Evolutionary conservation across 2,113 vertebrate species (phyloP).

Genomic region (Nycticryphes semicollaris): DNA sequence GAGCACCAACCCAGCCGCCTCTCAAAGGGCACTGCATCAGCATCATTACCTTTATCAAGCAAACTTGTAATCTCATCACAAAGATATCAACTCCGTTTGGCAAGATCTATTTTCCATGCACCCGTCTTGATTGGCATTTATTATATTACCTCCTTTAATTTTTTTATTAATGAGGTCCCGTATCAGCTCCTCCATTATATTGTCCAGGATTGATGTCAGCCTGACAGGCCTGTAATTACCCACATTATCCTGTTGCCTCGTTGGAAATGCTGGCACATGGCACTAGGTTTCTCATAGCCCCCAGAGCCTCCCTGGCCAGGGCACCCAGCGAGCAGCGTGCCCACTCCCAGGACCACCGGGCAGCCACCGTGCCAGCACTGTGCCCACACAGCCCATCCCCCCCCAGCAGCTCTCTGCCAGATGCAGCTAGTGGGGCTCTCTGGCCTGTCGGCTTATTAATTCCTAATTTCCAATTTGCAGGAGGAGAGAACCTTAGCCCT

Average conservation of each 20-base stretch:
- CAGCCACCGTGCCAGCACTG: background rate
- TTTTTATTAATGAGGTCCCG: background rate
- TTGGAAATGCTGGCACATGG: background rate
- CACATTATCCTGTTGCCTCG: background rate
- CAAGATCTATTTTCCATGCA: background rate
- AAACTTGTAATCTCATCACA: background rate
- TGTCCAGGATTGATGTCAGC: background rate
- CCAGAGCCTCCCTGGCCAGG: fast-evolving
- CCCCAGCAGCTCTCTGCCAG: background rate
- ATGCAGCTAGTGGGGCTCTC: background rate
- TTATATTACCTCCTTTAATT: background rate
- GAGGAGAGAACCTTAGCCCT: constrained; percentile 74
- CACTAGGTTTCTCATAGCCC: background rate
- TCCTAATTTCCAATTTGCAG: constrained; percentile 79
- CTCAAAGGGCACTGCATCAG: fast-evolving
- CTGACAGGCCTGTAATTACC: constrained; percentile 9
- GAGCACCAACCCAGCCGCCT: fast-evolving
- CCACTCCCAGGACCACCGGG: fast-evolving
- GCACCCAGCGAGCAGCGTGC: fast-evolving
- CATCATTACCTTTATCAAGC: fast-evolving
- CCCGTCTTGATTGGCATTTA: background rate
- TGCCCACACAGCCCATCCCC: background rate
- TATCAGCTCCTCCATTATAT: background rate
- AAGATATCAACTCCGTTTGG: background rate
- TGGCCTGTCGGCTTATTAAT: constrained; percentile 73